phyloP scores from a whole-genome alignment of 2,888 invertebrate genomes.

The Ischnura elegans region DNA sequence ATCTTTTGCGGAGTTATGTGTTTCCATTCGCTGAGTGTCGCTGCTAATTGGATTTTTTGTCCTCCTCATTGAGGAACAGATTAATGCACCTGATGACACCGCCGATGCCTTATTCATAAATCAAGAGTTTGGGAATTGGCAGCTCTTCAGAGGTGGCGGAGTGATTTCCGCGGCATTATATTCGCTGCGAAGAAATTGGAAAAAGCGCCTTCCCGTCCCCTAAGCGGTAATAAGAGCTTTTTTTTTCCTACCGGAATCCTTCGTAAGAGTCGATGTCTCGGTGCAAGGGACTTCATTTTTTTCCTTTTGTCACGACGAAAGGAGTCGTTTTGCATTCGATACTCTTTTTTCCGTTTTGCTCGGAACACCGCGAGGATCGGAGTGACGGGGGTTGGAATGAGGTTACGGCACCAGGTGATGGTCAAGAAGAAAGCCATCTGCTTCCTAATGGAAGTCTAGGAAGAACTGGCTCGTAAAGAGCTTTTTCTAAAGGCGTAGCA shows the following conservation, averaged over 20 bases:
- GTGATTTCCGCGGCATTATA: not conserved
- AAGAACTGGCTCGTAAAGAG: not conserved
- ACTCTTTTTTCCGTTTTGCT: not conserved
- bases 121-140: not conserved
- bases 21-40: not conserved
- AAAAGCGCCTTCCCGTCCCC: not conserved
- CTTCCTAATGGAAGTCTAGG: not conserved
- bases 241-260: not conserved
- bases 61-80: not conserved
- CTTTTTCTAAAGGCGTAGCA: not conserved
- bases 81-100: not conserved
- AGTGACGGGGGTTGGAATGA: not conserved
- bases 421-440: not conserved
- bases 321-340: slow-evolving; percentile 8
- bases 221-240: not conserved
- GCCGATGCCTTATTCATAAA: not conserved
- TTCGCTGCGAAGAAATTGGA: not conserved
- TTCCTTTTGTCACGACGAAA: not conserved
- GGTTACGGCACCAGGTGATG: not conserved
- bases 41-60: not conserved
- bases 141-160: not conserved
- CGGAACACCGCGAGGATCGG: not conserved
- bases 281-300: not conserved
- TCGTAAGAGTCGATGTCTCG: not conserved
- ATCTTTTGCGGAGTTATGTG: not conserved